Percentiles rank a stretch among this genome's conserved stretches.
These are phyloP conservation scores for Pandemis corylana DNA, from an alignment of 2,888 invertebrate species.

Conservation along the genomic window DNA sequence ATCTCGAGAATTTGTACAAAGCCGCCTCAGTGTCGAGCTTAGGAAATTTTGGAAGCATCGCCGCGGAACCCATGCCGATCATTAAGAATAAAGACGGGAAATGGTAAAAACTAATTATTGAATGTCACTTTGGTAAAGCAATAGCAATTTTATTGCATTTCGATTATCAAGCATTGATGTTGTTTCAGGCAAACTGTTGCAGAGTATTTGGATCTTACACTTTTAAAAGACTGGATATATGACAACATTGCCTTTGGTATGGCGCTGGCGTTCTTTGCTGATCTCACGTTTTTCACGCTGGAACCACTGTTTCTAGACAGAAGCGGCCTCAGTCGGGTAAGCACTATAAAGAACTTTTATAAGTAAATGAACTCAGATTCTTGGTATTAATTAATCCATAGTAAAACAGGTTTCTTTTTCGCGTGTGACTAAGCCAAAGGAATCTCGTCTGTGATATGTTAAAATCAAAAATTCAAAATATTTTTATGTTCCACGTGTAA, in stretches of 20 bases:
- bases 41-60: conserved; percentile 75
- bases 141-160: conserved; percentile 18
- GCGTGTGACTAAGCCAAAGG: background rate
- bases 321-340: conserved; percentile 78
- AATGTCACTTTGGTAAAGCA: conserved; percentile 34
- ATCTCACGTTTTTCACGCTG: conserved; percentile 88
- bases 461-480: background rate
- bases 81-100: conserved; percentile 80
- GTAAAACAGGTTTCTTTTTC: conserved; percentile 1
- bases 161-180: conserved; percentile 18
- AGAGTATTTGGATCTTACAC: conserved; percentile 85
- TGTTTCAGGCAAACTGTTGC: conserved; percentile 82
- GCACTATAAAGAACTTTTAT: conserved; percentile 39
- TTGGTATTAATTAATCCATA: background rate
- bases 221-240: conserved; percentile 87
- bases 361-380: conserved; percentile 2
- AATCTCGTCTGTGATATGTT: background rate
- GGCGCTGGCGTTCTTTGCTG: conserved; percentile 88
- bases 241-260: conserved; percentile 89
- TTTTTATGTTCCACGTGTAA: conserved; percentile 4
- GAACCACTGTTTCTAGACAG: conserved; percentile 87
- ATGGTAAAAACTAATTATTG: conserved; percentile 62
- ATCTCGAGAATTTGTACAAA: conserved; percentile 77
- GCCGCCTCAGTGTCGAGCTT: conserved; percentile 78
- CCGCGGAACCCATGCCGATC: conserved; percentile 77